A percentile compares a stretch with the other conserved stretches of the same genome.
These are phyloP conservation scores for Zootermopsis nevadensis DNA, from an alignment of 2,888 invertebrate species.

Conservation along the genomic window DNA sequence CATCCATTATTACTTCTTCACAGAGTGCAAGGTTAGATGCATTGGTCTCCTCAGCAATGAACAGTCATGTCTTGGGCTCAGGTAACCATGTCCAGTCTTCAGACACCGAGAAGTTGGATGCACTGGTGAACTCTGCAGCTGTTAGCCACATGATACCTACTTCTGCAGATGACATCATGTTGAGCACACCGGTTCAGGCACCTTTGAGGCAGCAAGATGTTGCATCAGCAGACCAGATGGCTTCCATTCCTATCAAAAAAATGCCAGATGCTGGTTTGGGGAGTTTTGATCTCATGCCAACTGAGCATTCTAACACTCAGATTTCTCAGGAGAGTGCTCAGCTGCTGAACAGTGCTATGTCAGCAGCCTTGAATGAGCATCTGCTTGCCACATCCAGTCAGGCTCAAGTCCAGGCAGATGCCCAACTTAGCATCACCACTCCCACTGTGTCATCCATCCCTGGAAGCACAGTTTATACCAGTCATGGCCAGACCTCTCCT, in stretches of 20 bases:
- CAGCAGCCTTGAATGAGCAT: slow-evolving; percentile 21
- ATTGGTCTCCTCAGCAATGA: slow-evolving; percentile 45
- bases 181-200: neutral
- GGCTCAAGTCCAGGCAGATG: too few relatives aligned
- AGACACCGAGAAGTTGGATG: slow-evolving; percentile 65
- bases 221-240: neutral
- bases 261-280: slow-evolving; percentile 12
- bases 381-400: slow-evolving; percentile 1
- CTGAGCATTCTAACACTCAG: neutral
- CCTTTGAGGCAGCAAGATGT: neutral
- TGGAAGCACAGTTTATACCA: neutral
- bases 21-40: slow-evolving; percentile 44
- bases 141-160: slow-evolving; percentile 64
- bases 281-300: slow-evolving; percentile 17
- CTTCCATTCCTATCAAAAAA: slow-evolving; percentile 21
- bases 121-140: slow-evolving; percentile 69
- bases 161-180: neutral
- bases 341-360: slow-evolving; percentile 25
- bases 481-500: slow-evolving; percentile 39
- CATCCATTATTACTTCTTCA: slow-evolving; percentile 22
- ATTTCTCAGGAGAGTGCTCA: slow-evolving; percentile 15
- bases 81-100: slow-evolving; percentile 22
- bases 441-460: neutral
- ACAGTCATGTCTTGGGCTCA: slow-evolving; percentile 18
- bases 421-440: neutral